phyloP scores from a whole-genome alignment of 2,888 invertebrate genomes.

The Tanytarsus gracilentus region DNA sequence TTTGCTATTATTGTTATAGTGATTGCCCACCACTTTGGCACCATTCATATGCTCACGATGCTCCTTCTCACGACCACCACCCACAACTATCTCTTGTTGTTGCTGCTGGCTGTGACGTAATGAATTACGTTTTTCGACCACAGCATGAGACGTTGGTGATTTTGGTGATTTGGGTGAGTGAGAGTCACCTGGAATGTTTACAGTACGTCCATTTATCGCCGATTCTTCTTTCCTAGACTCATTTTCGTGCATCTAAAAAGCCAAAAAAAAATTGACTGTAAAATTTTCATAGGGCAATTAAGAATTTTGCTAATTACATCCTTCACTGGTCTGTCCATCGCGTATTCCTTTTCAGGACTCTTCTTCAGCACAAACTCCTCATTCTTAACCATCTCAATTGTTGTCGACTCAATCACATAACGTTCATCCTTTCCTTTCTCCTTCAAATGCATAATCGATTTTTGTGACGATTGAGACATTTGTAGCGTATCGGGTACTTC shows the following conservation, averaged over 20 bases:
- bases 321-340: slow-evolving; percentile 35
- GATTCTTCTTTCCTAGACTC: slow-evolving; percentile 19
- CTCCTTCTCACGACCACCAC: not conserved
- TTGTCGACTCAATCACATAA: slow-evolving; percentile 34
- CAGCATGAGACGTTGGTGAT: slow-evolving; percentile 14
- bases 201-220: slow-evolving; percentile 10
- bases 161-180: slow-evolving; percentile 11
- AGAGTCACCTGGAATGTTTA: slow-evolving; percentile 22
- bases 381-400: slow-evolving; percentile 34
- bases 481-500: slow-evolving; percentile 23
- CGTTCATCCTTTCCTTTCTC: slow-evolving; percentile 35
- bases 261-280: not conserved
- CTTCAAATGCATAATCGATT: slow-evolving; percentile 30
- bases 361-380: slow-evolving; percentile 35
- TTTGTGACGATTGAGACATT: slow-evolving; percentile 8
- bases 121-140: slow-evolving; percentile 25
- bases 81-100: not conserved
- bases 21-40: slow-evolving; percentile 19
- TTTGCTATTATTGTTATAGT: slow-evolving; percentile 17
- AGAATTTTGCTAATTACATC: slow-evolving; percentile 30
- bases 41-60: slow-evolving; percentile 10
- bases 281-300: not conserved
- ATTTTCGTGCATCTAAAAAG: not conserved
- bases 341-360: slow-evolving; percentile 39
- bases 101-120: slow-evolving; percentile 29